Conservation (phyloP, 2,888 invertebrate genomes). For the Zhengitettix transpicula region DNA sequence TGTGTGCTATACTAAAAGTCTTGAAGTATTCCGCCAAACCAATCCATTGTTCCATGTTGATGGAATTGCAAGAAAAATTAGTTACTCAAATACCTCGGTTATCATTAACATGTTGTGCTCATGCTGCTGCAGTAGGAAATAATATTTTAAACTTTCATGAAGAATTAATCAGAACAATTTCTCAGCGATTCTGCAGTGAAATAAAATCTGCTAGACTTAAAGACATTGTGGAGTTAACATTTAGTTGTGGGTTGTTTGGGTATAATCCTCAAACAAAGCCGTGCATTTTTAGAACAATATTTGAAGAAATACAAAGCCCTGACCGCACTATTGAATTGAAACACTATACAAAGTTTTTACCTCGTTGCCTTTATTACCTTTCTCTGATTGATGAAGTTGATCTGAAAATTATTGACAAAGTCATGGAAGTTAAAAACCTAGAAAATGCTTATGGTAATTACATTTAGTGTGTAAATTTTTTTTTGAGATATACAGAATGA, state of each 20-base stretch:
- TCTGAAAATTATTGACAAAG: constrained; percentile 37
- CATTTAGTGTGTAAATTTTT: background rate
- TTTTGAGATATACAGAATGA: constrained; percentile 9
- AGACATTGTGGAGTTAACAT: constrained; percentile 54
- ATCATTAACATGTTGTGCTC: constrained; percentile 43
- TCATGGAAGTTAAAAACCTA: constrained; percentile 40
- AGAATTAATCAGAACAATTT: constrained; percentile 29
- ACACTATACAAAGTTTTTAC: constrained; percentile 39
- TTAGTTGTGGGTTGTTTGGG: constrained; percentile 44
- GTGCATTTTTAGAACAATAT: constrained; percentile 29
- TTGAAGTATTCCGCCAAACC: constrained; percentile 39
- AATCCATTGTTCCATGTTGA: constrained; percentile 28
- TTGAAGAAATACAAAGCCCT: constrained; percentile 33
- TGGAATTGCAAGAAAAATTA: constrained; percentile 35
- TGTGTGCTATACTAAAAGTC: constrained; percentile 48
- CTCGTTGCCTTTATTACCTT: constrained; percentile 42
- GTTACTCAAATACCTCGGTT: constrained; percentile 37
- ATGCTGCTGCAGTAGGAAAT: constrained; percentile 45
- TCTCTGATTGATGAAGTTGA: constrained; percentile 38
- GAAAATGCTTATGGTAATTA: constrained; percentile 32
- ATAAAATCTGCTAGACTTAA: constrained; percentile 41
- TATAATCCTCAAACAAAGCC: constrained; percentile 31
- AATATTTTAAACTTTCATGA: constrained; percentile 31
- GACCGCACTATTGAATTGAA: constrained; percentile 37
- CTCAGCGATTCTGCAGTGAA: constrained; percentile 32